A percentile compares a stretch with the other conserved stretches of the same genome.
These are phyloP conservation scores for Urechis unicinctus DNA, from an alignment of 2,888 invertebrate genomes.

Conservation along the genomic window DNA sequence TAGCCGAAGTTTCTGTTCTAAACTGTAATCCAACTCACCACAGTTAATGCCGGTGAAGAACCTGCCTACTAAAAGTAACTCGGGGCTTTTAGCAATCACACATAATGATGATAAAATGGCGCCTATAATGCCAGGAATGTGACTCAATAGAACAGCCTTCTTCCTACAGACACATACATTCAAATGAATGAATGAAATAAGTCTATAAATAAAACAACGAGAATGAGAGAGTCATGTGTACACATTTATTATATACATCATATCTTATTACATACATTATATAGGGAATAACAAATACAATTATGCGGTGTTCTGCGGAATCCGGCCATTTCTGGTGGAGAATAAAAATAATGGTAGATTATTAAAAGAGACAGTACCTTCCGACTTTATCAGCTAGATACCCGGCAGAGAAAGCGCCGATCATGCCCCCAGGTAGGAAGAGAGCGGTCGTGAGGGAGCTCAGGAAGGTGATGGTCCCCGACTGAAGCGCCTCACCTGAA, in stretches of 20 bases:
- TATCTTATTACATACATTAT: no score
- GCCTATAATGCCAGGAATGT: conserved; percentile 65
- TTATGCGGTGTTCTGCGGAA: no score
- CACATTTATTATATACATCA: no score
- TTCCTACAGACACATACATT: no score
- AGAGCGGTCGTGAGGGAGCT: conserved; percentile 83
- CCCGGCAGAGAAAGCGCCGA: conserved; percentile 94
- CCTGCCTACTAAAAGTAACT: conserved; percentile 70
- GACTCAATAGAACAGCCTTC: conserved; percentile 72
- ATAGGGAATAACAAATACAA: no score
- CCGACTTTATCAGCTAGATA: conserved; percentile 96
- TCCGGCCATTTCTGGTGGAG: no score
- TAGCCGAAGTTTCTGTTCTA: no score
- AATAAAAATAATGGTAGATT: neutral
- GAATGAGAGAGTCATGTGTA: neutral
- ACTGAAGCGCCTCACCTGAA: conserved; percentile 36
- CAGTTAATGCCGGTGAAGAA: conserved; percentile 73
- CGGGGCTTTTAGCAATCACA: conserved; percentile 59
- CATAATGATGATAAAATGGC: conserved; percentile 65
- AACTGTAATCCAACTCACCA: conserved; percentile 54
- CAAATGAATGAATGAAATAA: no score
- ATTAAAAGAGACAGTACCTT: conserved; percentile 46
- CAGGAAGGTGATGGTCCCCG: conserved; percentile 43
- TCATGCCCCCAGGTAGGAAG: conserved; percentile 86
- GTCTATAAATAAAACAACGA: neutral